Conservation (phyloP, 2,888 invertebrate species). For the Oscheius sp. region DNA sequence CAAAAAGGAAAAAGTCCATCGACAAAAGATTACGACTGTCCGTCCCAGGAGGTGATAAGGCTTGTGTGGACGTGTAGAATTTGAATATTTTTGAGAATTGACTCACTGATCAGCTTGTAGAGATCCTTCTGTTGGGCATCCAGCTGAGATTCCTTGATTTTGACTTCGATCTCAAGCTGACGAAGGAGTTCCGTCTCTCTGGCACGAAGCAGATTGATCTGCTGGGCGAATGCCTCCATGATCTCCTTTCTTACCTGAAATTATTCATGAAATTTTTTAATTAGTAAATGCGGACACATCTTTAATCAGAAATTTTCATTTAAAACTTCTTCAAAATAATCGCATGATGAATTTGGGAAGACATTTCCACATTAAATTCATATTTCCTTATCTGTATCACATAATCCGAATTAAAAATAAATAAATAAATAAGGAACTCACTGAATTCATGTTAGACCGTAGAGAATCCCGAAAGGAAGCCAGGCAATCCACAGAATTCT, state of each 20-base stretch:
- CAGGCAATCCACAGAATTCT: slow-evolving; percentile 53
- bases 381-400: background rate
- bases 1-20: background rate
- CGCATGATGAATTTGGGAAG: too few relatives aligned
- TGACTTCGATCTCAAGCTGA: slow-evolving; percentile 51
- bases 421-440: slow-evolving; percentile 7
- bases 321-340: too few relatives aligned
- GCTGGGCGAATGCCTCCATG: slow-evolving; percentile 49
- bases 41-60: slow-evolving; percentile 6
- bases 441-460: slow-evolving; percentile 51
- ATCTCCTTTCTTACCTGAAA: slow-evolving; percentile 60
- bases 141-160: slow-evolving; percentile 50
- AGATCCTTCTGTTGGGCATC: slow-evolving; percentile 50
- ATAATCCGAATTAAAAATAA: background rate
- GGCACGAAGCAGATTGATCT: slow-evolving; percentile 51
- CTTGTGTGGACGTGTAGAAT: background rate
- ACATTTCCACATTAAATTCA: background rate
- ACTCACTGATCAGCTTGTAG: slow-evolving; percentile 51
- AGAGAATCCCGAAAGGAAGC: slow-evolving; percentile 46
- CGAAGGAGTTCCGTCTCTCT: slow-evolving; percentile 58
- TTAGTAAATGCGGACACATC: too few relatives aligned
- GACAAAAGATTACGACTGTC: slow-evolving; percentile 3
- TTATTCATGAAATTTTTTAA: background rate
- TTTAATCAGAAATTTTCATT: too few relatives aligned
- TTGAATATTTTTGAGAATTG: background rate